phyloP scores from a whole-genome alignment of 2,888 invertebrate genomes.

The Gnatocerus cornutus region DNA sequence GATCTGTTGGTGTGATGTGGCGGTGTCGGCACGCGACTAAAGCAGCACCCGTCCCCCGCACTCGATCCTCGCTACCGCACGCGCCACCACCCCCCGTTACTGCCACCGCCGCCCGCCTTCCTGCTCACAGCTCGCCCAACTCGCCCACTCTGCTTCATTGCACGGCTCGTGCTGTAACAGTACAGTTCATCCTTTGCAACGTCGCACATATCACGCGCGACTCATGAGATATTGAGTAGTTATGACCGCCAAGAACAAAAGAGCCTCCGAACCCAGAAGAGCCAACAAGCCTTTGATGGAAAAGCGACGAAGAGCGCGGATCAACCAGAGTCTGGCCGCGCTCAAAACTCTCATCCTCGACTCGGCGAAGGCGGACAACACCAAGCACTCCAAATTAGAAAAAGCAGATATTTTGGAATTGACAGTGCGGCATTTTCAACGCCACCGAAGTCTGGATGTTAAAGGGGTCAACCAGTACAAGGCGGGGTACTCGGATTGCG shows the following conservation, averaged over 20 bases:
- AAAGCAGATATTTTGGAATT: conserved; percentile 90
- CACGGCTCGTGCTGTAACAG: conserved; percentile 47
- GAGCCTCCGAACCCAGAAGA: conserved; percentile 71
- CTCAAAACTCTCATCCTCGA: conserved; percentile 82
- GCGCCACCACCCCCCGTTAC: conserved; percentile 62
- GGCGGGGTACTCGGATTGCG: conserved; percentile 80
- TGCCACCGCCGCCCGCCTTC: conserved; percentile 53
- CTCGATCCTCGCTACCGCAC: conserved; percentile 64
- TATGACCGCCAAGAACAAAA: conserved; percentile 68
- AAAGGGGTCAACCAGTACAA: conserved; percentile 78
- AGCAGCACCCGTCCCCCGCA: conserved; percentile 63
- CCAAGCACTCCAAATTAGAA: conserved; percentile 87
- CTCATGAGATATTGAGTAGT: conserved; percentile 49
- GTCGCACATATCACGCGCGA: conserved; percentile 22
- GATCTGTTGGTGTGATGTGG: conserved; percentile 70
- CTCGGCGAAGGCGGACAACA: conserved; percentile 79
- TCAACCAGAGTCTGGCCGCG: conserved; percentile 83
- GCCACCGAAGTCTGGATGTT: conserved; percentile 80
- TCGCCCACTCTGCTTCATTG: conserved; percentile 49
- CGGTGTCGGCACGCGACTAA: conserved; percentile 72
- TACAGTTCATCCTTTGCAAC: conserved; percentile 29
- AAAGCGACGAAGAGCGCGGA: conserved; percentile 82
- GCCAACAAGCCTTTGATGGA: conserved; percentile 87
- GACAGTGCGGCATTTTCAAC: conserved; percentile 86
- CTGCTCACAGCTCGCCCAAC: conserved; percentile 39